Percentiles rank a stretch among this genome's conserved stretches.
Conservation (phyloP, 2,797 vertebrate species). For the Caiman crocodilus region DNA sequence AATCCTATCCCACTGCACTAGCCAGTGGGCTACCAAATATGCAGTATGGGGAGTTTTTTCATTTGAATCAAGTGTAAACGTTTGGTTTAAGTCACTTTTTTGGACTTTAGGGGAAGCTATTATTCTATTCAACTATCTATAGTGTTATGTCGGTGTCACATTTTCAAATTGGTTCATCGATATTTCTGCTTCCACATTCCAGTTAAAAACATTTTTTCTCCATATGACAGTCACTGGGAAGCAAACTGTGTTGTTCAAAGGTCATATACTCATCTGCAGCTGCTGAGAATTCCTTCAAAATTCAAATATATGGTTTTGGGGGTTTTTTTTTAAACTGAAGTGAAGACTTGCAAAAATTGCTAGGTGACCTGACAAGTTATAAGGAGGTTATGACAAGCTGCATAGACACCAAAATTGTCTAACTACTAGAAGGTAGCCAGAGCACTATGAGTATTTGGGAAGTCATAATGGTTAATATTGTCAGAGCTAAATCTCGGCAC, state of each 20-base stretch:
- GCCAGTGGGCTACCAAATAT: neutral
- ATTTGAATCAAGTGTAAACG: neutral
- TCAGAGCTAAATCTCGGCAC: too few species aligned
- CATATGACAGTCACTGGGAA: neutral
- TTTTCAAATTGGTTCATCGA: neutral
- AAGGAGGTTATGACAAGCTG: neutral
- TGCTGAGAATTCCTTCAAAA: neutral
- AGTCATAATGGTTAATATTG: neutral
- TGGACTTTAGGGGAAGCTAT: accelerated
- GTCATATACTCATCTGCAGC: neutral
- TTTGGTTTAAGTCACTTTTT: neutral
- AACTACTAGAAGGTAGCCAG: neutral
- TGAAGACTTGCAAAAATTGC: neutral
- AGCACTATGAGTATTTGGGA: neutral
- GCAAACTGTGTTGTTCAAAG: neutral
- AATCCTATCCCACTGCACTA: neutral
- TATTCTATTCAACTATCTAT: neutral
- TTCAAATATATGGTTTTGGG: neutral
- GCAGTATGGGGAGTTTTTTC: neutral
- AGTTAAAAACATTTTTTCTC: neutral
- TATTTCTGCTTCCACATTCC: neutral
- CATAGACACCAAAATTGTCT: neutral
- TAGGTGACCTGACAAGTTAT: neutral
- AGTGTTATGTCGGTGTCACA: neutral
- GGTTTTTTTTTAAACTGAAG: neutral